Conservation (phyloP, 2,888 invertebrate genomes). For the Cerceris rybyensis region DNA sequence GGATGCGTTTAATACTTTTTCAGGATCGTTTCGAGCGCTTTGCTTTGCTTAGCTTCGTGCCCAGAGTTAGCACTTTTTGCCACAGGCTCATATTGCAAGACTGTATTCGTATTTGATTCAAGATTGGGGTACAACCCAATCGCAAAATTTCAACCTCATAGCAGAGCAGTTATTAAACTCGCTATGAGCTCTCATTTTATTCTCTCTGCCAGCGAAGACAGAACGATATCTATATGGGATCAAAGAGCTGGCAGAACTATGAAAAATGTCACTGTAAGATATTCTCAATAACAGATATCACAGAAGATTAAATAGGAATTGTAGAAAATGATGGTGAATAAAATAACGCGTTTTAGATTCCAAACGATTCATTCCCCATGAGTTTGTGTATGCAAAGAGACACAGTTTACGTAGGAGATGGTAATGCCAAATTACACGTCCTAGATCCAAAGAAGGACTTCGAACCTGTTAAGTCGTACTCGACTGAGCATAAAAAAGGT, state of each 20-base stretch:
- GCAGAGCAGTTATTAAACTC: conserved; percentile 83
- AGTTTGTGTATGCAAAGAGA: conserved; percentile 73
- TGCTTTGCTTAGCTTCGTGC: conserved; percentile 83
- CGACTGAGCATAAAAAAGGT: conserved; percentile 73
- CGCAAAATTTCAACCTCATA: conserved; percentile 83
- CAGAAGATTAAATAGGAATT: background rate
- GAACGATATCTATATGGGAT: conserved; percentile 84
- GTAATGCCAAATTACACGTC: conserved; percentile 71
- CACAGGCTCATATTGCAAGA: conserved; percentile 84
- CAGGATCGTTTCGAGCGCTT: conserved; percentile 83
- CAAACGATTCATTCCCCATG: conserved; percentile 75
- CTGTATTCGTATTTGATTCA: conserved; percentile 83
- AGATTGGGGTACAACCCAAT: conserved; percentile 81
- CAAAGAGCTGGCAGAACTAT: conserved; percentile 83
- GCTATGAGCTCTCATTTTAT: conserved; percentile 81
- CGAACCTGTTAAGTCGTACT: conserved; percentile 70
- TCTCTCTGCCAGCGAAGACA: conserved; percentile 85
- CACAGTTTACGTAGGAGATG: conserved; percentile 74
- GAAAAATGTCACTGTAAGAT: conserved; percentile 71
- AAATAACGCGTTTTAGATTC: conserved; percentile 65
- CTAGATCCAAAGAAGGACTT: conserved; percentile 73
- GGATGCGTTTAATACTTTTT: conserved; percentile 30
- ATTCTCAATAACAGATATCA: background rate
- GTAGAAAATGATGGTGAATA: no score
- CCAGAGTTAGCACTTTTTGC: conserved; percentile 82